phyloP scores from a whole-genome alignment of 2,797 vertebrate genomes.

The Rhynchotus rufescens region DNA sequence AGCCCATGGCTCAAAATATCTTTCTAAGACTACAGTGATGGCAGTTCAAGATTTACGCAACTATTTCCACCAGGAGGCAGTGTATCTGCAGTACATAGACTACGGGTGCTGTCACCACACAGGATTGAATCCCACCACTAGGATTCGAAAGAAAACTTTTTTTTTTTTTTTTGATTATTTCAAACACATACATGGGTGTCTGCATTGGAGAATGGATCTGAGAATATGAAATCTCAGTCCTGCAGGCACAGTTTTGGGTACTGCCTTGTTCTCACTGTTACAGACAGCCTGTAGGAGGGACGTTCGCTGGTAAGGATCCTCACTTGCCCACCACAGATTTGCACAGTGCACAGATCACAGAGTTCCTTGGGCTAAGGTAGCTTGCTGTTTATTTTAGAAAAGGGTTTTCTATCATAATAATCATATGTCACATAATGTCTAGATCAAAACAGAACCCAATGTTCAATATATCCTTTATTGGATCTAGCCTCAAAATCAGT shows the following conservation, averaged over 20 bases:
- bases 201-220: background rate
- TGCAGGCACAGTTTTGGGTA: background rate
- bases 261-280: background rate
- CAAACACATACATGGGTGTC: no score
- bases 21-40: no score
- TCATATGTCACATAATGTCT: background rate
- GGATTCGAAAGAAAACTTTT: background rate
- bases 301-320: background rate
- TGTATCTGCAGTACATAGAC: no score
- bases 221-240: background rate
- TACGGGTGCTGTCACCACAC: no score
- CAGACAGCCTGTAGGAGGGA: background rate
- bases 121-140: no score
- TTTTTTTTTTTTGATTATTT: background rate
- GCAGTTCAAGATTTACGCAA: no score
- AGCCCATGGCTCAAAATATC: background rate
- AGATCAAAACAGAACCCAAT: background rate
- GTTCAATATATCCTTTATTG: background rate
- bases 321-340: background rate
- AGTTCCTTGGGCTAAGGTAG: rapidly evolving
- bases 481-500: background rate
- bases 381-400: background rate
- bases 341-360: background rate
- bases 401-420: background rate
- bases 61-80: no score